Base-by-base conservation (phyloP, 2,113 vertebrate species). In the Bubalus kerabau region DNA sequence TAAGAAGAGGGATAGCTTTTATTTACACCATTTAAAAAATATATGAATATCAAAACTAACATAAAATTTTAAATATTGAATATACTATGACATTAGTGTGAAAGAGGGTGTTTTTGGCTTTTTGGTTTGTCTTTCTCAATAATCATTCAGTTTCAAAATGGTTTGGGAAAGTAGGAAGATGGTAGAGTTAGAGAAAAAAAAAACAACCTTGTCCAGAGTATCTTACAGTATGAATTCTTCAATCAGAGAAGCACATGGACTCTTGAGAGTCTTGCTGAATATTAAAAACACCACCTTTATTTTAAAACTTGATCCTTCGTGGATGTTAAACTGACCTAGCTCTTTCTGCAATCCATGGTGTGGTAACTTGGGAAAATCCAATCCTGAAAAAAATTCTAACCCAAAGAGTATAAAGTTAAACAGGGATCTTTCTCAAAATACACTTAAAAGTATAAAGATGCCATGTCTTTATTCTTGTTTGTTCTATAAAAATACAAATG, bases 391-490 rank as follows among this genome's bases (percentile, higher is more conserved):
- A 92, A 87, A 87, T 30, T 57, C 14, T 94, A 74, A 76, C 28
- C 23, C 64, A 90, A 50, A 87, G 24, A 90, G 36, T 26, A 4
- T 28, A 93, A 90, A 56, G 10, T 67, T 78, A 78, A 82, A 64
- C 36, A 76, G 60, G 85, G 13, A 54, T 52, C 86, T 81, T 88
- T 90, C 40, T 50, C 64, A 32, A 95, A 86, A 91, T 83, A 86
- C 17, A 89, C 15, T 50, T 50, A 91, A 83, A 86, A 82, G 56
- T 50, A 50, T 85, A 78, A 94, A 98, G 59, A 94, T 54, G 26
- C 16, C n/a, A 12, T 52, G 71, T 90, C 36, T 96, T 96, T 78
- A 62, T 62, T 96, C 93, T 62, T 97, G 11, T 90, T 85, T 93
- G 30, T 76, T 95, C 64, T 81, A 83, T 13, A 93, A 92, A 94